Evolutionary conservation across 1,140 invertebrate species (phyloP), one percentile per base, ranked within the genome.

Genomic region (Habropoda laboriosa): DNA sequence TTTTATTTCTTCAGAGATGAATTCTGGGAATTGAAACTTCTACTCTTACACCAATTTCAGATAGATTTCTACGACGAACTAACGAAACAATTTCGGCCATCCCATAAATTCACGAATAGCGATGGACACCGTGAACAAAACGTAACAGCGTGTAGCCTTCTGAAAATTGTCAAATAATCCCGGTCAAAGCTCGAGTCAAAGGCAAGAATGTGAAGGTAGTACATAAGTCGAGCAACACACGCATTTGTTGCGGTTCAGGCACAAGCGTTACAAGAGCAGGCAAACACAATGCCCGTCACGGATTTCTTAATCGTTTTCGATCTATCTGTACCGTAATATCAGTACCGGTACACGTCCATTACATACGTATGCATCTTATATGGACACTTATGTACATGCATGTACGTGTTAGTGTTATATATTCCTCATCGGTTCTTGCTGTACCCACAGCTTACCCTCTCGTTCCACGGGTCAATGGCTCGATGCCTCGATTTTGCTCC

Each of bases 271-370:
- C 81, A 68, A 83, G 80, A 87, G 73, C 84, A 75, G 66, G 67
- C 82, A 88, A 82, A 87, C 86, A 92, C 92, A 92, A 92, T 92
- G 89, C 82, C 87, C 90, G 89, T 91, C 92, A 92, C 88, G 90
- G 89, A 91, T 91, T 92, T 92, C 91, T 92, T 92, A 92, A 92
- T 92, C 91, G 90, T 83, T 91, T 88, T 87, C 90, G 87, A 92
- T 92, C 91, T 91, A 89, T 91, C 90, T 83, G 88, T 87, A 89
- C 87, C 80, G 83, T 88, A 89, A 90, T 87, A 86, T 87, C 85
- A 67, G 72, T 55, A 53, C 67, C n/a, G 64, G 45, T 67, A 35
- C 21, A 49, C 6, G 30, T 67, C 30, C 45, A 8, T 53, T 58
- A 24, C 64, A 67, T 16, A 49, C 13, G 21, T 67, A 21, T 35